phyloP scores from a whole-genome alignment of 2,888 invertebrate genomes.

The Drosophila macrospina region DNA sequence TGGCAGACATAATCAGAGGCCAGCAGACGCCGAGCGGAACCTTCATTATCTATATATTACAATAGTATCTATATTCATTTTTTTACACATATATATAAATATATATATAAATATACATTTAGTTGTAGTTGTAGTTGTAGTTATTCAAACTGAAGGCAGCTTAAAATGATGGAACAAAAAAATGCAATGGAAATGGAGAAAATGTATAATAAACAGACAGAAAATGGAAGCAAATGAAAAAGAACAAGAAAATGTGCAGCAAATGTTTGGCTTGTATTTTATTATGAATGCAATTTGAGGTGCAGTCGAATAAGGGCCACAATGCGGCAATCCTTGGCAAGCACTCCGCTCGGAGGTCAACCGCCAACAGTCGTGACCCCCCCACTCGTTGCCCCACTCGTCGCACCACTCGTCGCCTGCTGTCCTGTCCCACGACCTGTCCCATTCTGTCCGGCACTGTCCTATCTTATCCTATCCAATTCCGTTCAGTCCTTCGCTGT shows the following conservation, averaged over 20 bases:
- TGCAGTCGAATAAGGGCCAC: slow-evolving; percentile 35
- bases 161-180: slow-evolving; percentile 28
- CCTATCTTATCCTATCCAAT: background rate
- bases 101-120: slow-evolving; percentile 2
- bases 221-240: slow-evolving; percentile 11
- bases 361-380: slow-evolving; percentile 12
- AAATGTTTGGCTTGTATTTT: slow-evolving; percentile 67
- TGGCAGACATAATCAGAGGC: slow-evolving; percentile 15
- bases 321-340: slow-evolving; percentile 43
- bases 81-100: background rate
- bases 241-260: slow-evolving; percentile 30
- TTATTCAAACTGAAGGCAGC: slow-evolving; percentile 29
- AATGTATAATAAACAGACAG: slow-evolving; percentile 56
- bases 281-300: slow-evolving; percentile 61
- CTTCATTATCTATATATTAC: slow-evolving; percentile 7
- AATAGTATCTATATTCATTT: background rate
- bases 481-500: background rate
- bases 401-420: background rate
- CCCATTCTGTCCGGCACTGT: background rate
- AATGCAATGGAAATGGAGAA: slow-evolving; percentile 36
- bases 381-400: background rate
- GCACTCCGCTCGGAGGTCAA: slow-evolving; percentile 16
- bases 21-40: background rate
- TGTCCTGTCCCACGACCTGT: background rate
- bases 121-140: slow-evolving; percentile 33